These are phyloP conservation scores for Aphis craccivora DNA, from an alignment of 1,140 invertebrate species.

Conservation along the genomic window DNA sequence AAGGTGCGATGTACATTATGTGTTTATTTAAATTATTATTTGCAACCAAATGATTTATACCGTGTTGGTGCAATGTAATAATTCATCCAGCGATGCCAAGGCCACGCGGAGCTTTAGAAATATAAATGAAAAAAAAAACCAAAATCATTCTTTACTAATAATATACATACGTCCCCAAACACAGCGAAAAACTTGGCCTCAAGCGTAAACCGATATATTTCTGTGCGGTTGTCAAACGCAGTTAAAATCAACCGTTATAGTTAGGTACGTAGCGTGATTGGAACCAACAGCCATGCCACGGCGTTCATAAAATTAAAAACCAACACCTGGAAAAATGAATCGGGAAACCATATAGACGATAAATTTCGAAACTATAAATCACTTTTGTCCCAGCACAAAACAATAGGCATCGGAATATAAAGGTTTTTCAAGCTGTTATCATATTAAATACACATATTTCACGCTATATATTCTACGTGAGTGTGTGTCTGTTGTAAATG, in stretches of 20 bases:
- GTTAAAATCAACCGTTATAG: conserved; percentile 30
- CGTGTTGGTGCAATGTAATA: neutral
- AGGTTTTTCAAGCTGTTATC: neutral
- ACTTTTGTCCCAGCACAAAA: neutral
- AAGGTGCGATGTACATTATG: neutral
- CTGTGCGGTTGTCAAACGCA: conserved; percentile 48
- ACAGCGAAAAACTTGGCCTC: conserved; percentile 32
- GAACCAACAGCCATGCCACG: neutral
- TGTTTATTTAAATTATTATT: conserved; percentile 27
- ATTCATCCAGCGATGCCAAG: conserved; percentile 36
- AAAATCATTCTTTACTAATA: conserved; percentile 40
- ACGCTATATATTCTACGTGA: neutral
- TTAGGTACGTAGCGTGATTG: neutral
- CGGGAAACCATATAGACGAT: neutral
- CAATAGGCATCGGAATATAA: conserved; percentile 10
- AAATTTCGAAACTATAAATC: conserved; percentile 21
- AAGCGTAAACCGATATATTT: conserved; percentile 33
- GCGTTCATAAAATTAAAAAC: conserved; percentile 32
- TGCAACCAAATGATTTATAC: conserved; percentile 34
- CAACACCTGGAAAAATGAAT: conserved; percentile 24
- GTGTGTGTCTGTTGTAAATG: neutral
- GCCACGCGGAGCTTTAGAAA: conserved; percentile 13
- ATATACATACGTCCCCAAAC: neutral
- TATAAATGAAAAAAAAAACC: neutral
- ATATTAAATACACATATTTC: neutral